Base-by-base conservation (phyloP, 2,113 vertebrate species). In the Cheilinus undulatus region DNA sequence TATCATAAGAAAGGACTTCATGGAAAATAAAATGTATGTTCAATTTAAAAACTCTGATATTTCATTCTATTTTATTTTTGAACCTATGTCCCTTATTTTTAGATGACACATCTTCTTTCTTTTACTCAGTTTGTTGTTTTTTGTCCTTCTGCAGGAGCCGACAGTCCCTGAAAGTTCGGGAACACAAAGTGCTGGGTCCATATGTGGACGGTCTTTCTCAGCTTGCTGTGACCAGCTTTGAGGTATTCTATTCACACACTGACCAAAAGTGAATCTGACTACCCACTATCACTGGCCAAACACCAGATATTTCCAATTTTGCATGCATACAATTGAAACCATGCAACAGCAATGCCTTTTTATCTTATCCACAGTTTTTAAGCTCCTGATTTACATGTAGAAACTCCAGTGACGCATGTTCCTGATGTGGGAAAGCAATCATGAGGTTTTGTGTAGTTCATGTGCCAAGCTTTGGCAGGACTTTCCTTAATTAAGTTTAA, bases 141-240 rank as follows among this genome's bases (percentile, higher is more conserved):
- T 2, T 65, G 8, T 58, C 62, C 13, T 56, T 32, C 30, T 66
- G 58, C 58, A 99, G 97, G 92, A 96, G 93, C 82, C 95, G 98
- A 23, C 96, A 98, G 82, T 97, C 97, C 22, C 94, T 99, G 71
- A 99, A 98, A 86, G 98, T 99, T 62, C 94, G 98, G 60, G 98
- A 99, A 69, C 97, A 99, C 92, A 99, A 99, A 89, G 97, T 99
- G 38, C 86, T 99, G 89, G 98, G 98, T 57, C 98, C 98, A 0
- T 99, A 99, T 20, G 98, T 99, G 22, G 98, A 99, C 65, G 98
- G 97, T 52, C 92, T 99, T 61, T 99, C 98, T 72, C 98, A 99
- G 73, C 93, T 99, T 85, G 98, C 98, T 76, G 98, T 99, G 68
- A 97, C 95, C 46, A 95, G 69, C 91, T 99, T 98, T 75, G 96